Conservation (phyloP, 2,797 vertebrate species). For the Diplodus puntazzo region DNA sequence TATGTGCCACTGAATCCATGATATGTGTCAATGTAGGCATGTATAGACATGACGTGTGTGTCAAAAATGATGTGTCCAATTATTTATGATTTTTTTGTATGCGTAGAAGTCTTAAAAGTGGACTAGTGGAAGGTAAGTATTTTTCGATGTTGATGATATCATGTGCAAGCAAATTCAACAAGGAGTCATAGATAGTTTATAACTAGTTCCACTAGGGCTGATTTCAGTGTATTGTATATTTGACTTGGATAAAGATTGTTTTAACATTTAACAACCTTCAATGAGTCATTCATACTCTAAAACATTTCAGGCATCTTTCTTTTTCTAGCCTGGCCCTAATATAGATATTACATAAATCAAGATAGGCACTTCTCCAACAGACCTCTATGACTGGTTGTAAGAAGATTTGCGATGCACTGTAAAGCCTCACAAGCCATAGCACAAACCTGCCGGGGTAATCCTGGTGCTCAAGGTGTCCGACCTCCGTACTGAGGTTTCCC, state of each 20-base stretch:
- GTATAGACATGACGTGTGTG: no score
- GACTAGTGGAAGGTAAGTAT: no score
- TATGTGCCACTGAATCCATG: no score
- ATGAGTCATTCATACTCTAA: not conserved
- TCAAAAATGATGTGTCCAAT: no score
- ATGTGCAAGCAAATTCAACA: no score
- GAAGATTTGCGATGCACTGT: not conserved
- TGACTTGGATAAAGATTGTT: not conserved
- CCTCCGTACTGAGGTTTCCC: constrained; percentile 85
- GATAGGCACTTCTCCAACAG: not conserved
- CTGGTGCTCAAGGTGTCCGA: constrained; percentile 89
- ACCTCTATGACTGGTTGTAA: constrained; percentile 9
- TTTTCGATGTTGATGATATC: no score
- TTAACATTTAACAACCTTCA: not conserved
- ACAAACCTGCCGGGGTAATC: constrained; percentile 82
- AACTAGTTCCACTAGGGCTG: not conserved
- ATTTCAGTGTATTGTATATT: not conserved
- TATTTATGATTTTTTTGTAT: no score
- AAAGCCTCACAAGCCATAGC: not conserved
- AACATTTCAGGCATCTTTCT: not conserved
- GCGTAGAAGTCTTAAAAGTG: no score
- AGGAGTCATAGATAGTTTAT: not conserved
- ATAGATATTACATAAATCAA: not conserved
- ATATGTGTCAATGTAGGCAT: no score
- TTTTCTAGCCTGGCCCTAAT: not conserved